Evolutionary conservation across 2,888 invertebrate species (phyloP).

Genomic region (Caenorhabditis sp.): DNA sequence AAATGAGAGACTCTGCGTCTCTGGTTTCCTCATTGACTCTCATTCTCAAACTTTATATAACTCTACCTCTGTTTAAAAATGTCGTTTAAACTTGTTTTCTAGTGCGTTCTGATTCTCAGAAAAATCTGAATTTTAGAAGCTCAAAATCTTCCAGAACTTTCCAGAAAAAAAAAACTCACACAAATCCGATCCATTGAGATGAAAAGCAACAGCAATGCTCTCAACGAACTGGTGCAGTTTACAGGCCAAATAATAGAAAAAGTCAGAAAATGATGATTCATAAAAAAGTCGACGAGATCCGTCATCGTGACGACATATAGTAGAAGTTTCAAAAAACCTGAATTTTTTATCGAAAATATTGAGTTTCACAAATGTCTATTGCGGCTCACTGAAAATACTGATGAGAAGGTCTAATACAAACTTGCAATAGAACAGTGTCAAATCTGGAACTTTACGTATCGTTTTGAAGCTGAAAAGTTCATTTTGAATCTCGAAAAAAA

Average conservation of each 20-base stretch:
- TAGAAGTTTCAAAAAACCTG: slow-evolving; percentile 2
- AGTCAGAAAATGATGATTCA: background rate
- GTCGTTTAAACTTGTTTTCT: too few species aligned
- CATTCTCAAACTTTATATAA: too few species aligned
- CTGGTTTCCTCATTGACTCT: too few species aligned
- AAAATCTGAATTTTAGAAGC: too few species aligned
- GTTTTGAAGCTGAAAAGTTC: slow-evolving; percentile 20
- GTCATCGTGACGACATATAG: background rate
- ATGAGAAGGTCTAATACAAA: slow-evolving; percentile 1
- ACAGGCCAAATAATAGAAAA: slow-evolving; percentile 25
- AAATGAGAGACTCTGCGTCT: too few species aligned
- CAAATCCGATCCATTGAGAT: slow-evolving; percentile 13
- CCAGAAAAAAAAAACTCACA: slow-evolving; percentile 4
- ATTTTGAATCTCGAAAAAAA: background rate
- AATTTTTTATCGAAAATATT: background rate
- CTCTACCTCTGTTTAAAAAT: too few species aligned
- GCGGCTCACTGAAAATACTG: background rate
- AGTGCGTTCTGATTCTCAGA: too few species aligned
- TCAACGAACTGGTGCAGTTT: background rate
- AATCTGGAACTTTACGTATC: background rate
- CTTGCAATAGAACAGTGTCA: background rate
- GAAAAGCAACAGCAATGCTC: background rate
- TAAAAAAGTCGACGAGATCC: background rate
- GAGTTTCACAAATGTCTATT: background rate
- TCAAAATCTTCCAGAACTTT: too few species aligned